Conservation (phyloP, 2,888 invertebrate species). For the Gastrophysa polygoni region DNA sequence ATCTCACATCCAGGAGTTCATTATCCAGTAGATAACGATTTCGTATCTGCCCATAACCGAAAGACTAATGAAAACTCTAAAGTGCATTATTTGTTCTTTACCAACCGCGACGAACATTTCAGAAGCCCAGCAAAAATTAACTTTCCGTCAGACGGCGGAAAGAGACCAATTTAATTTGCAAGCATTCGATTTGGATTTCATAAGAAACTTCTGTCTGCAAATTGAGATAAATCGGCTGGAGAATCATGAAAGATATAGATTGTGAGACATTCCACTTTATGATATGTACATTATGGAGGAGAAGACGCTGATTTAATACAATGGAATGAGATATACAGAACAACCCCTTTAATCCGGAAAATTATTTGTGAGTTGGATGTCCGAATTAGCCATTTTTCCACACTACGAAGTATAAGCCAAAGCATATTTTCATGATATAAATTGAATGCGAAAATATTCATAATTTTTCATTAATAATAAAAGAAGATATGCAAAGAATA, state of each 20-base stretch:
- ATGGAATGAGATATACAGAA: too few species aligned
- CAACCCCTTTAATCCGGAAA: too few species aligned
- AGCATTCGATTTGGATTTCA: constrained; percentile 37
- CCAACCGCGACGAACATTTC: constrained; percentile 22
- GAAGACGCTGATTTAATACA: too few species aligned
- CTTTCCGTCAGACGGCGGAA: constrained; percentile 17
- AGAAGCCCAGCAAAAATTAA: constrained; percentile 35
- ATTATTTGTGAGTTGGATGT: too few species aligned
- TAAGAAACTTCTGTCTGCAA: constrained; percentile 32
- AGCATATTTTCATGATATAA: too few species aligned
- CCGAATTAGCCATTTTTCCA: too few species aligned
- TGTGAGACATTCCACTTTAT: too few species aligned
- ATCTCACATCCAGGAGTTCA: neutral
- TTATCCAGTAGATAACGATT: neutral
- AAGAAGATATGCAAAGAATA: too few species aligned
- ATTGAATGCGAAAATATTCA: too few species aligned
- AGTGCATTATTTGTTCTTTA: constrained; percentile 26
- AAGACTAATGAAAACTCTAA: constrained; percentile 14
- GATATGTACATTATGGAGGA: too few species aligned
- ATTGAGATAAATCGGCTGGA: constrained; percentile 40
- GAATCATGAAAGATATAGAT: constrained; percentile 13
- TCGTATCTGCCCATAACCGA: neutral
- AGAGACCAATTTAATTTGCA: constrained; percentile 36
- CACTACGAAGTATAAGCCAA: too few species aligned
- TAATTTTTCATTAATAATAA: too few species aligned